phyloP scores from a whole-genome alignment of 92 coral and sea anemone genomes.

The Metridium senile region DNA sequence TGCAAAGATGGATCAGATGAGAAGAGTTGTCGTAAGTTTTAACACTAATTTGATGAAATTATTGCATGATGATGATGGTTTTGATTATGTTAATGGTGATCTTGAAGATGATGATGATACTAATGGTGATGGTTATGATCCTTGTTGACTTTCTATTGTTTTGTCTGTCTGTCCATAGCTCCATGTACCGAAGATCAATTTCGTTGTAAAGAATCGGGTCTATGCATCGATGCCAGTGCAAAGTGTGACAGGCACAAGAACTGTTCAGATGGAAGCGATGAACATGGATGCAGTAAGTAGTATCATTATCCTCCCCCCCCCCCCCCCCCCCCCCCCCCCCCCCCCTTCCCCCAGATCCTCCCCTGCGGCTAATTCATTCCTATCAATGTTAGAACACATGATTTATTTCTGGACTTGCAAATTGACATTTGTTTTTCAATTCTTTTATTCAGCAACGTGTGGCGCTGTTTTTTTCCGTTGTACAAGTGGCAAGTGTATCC shows the following conservation, averaged over 20 bases:
- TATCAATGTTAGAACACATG: no score
- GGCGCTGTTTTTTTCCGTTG: conserved; percentile 40
- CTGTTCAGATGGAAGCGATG: conserved; percentile 60
- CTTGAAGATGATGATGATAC: neutral
- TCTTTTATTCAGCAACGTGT: conserved; percentile 24
- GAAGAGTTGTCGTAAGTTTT: conserved; percentile 58
- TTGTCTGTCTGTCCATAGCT: no score
- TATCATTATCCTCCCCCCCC: neutral
- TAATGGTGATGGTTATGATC: no score
- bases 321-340: no score
- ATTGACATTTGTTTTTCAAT: neutral
- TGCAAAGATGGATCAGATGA: conserved; percentile 56
- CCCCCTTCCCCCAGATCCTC: no score
- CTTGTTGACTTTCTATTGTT: no score
- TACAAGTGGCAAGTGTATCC: conserved; percentile 47
- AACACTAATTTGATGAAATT: no score
- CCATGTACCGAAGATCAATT: conserved; percentile 59
- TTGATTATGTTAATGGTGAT: neutral
- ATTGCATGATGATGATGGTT: no score
- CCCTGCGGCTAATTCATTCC: no score
- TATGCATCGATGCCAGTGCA: conserved; percentile 56
- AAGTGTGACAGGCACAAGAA: conserved; percentile 33
- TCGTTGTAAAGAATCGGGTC: conserved; percentile 62
- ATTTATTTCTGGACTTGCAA: no score
- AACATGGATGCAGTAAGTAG: conserved; percentile 54